Evolutionary conservation across 2,888 invertebrate species (phyloP).

Genomic region (Gymnosoma rotundatum): DNA sequence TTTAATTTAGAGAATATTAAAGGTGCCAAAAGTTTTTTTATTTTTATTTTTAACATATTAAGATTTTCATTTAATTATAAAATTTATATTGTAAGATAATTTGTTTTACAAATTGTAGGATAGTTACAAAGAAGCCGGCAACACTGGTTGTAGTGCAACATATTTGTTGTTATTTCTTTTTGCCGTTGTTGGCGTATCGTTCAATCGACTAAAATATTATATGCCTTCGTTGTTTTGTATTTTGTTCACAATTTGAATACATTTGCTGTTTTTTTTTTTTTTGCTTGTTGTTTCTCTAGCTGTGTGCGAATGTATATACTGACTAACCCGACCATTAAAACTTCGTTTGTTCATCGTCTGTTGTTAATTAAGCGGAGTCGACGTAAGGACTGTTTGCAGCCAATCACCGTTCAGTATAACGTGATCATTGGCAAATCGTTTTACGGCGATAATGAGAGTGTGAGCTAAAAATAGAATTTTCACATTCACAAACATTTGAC

Average conservation of each 20-base stretch:
- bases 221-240: constrained; percentile 23
- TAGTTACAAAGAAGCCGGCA: neutral
- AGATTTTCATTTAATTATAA: no score
- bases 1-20: no score
- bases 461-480: constrained; percentile 72
- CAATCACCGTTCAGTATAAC: constrained; percentile 70
- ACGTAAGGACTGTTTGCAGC: constrained; percentile 32
- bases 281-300: constrained; percentile 26
- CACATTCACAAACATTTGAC: constrained; percentile 64
- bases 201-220: constrained; percentile 23
- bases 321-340: constrained; percentile 52
- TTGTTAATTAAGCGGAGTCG: constrained; percentile 48
- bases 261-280: constrained; percentile 22
- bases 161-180: constrained; percentile 7
- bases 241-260: constrained; percentile 14
- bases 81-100: no score
- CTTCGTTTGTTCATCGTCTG: constrained; percentile 39
- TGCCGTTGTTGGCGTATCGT: neutral
- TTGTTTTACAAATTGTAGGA: no score
- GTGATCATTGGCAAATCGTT: constrained; percentile 72
- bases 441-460: constrained; percentile 69
- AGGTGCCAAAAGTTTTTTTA: no score
- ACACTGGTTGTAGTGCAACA: constrained; percentile 15
- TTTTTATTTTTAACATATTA: no score
- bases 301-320: constrained; percentile 49